Base-by-base conservation (phyloP, 2,888 invertebrate genomes). In the Imbricaverruca yamaguchii region DNA sequence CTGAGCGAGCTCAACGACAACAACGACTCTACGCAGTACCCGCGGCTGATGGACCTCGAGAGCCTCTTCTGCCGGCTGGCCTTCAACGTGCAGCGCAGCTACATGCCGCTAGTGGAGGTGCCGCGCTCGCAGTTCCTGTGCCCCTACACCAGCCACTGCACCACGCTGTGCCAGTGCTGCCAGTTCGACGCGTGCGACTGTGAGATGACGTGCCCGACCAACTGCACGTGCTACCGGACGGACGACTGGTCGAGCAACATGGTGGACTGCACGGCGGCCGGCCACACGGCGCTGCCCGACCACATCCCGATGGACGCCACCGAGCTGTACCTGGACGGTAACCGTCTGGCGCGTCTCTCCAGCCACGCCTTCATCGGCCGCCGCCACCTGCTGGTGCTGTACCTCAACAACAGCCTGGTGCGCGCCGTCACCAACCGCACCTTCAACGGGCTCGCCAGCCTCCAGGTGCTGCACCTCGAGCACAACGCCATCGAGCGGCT, bases 121-220 rank as follows among this genome's bases (percentile, higher is more conserved):
- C 81, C 83, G 86, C 91, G 93, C 74, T 92, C 93, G 86, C 93
- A 94, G 87, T 94, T 94, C 88, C 89, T 94, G 84, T 94, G 94
- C 87, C 91, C 91, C 84, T 94, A 94, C 88, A 91, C 92, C 85
- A 91, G 92, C 83, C 93, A 94, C 87, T 95, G 95, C 89, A 94
- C 94, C 88, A 92, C 93, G 81, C 88, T 93, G 83, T 95, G 95
- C 88, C 93, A 94, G 88, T 95, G 95, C 89, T 95, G 95, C 89
- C 94, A 94, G 87, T 95, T 93, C 89, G 94, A 94, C 87, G 93
- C 93, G 84, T 95, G 95, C 89, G 95, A 95, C 89, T 95, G 95
- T 88, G 93, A 94, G 90, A 94, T 94, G 93, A 93, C 93, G 85
- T 95, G 95, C 87, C 95, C 95, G 84, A 91, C 91, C 87, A 92